phyloP scores from a whole-genome alignment of 2,113 vertebrate species.

The Petaurus breviceps region DNA sequence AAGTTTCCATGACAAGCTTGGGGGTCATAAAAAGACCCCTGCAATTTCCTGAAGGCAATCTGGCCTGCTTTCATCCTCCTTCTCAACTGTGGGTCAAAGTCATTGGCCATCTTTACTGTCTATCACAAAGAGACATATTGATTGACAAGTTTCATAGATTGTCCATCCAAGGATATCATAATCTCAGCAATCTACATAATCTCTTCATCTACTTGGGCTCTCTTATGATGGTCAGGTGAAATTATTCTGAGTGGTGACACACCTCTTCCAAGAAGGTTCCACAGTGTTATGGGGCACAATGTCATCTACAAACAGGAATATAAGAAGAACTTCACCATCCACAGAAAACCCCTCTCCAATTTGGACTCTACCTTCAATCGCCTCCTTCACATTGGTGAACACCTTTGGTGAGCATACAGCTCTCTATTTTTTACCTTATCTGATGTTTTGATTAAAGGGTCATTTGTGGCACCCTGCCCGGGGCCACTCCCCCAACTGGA shows the following conservation, averaged over 20 bases:
- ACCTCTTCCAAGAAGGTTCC: background rate
- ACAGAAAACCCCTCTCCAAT: background rate
- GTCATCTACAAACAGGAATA: background rate
- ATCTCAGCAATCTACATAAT: background rate
- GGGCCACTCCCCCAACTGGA: too few relatives aligned
- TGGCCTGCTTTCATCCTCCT: background rate
- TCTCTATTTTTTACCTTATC: too few relatives aligned
- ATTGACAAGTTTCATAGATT: background rate
- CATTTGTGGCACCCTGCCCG: too few relatives aligned
- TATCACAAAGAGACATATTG: background rate
- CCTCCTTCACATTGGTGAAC: background rate
- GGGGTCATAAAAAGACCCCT: background rate
- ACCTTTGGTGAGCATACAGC: background rate
- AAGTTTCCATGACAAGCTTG: background rate
- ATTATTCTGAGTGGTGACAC: too few relatives aligned
- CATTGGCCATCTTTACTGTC: background rate
- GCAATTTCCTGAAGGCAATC: background rate
- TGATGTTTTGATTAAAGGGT: too few relatives aligned
- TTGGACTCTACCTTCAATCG: background rate
- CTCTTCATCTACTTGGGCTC: background rate
- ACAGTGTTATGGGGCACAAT: background rate
- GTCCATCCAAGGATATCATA: background rate
- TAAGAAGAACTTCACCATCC: background rate
- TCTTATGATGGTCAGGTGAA: too few relatives aligned
- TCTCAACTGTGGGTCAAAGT: background rate